Evolutionary conservation across 2,888 invertebrate species (phyloP).

Genomic region (Stegana nigrithorax): DNA sequence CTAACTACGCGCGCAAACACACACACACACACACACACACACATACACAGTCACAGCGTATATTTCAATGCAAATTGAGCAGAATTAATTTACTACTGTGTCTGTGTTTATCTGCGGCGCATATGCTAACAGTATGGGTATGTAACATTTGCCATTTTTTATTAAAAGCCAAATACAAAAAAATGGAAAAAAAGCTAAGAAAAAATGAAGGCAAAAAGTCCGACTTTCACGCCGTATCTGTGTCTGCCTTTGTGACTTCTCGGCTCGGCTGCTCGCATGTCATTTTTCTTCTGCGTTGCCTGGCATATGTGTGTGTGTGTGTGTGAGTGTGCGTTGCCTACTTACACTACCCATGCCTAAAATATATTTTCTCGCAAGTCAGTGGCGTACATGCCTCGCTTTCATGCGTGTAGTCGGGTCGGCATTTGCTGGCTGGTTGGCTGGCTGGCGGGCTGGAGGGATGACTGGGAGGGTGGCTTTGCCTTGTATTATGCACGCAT

Average conservation of each 20-base stretch:
- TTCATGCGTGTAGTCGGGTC: too few species aligned
- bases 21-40: neutral
- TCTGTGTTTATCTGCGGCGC: constrained; percentile 24
- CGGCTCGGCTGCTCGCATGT: constrained; percentile 1
- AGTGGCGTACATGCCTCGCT: constrained; percentile 3
- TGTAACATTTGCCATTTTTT: constrained; percentile 18
- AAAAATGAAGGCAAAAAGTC: neutral
- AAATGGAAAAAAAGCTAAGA: too few species aligned
- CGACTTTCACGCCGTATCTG: neutral
- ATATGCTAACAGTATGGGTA: constrained; percentile 5
- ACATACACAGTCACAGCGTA: constrained; percentile 14
- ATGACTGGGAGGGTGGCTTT: too few species aligned
- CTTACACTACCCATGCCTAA: neutral
- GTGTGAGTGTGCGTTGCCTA: constrained; percentile 1
- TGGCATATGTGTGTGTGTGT: neutral
- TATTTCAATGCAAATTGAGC: constrained; percentile 61
- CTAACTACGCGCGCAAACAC: too few species aligned
- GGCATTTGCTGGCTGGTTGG: too few species aligned
- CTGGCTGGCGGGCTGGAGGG: too few species aligned
- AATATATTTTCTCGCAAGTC: constrained; percentile 23
- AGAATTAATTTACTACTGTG: constrained; percentile 58
- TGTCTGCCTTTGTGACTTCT: constrained; percentile 3
- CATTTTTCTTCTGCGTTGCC: constrained; percentile 6
- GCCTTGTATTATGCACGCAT: constrained; percentile 57
- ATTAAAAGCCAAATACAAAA: too few species aligned